Percentiles rank a stretch among this genome's conserved stretches.
These are phyloP conservation scores for Drosophila ambigua DNA, from an alignment of 1,140 invertebrate genomes.

Conservation along the genomic window DNA sequence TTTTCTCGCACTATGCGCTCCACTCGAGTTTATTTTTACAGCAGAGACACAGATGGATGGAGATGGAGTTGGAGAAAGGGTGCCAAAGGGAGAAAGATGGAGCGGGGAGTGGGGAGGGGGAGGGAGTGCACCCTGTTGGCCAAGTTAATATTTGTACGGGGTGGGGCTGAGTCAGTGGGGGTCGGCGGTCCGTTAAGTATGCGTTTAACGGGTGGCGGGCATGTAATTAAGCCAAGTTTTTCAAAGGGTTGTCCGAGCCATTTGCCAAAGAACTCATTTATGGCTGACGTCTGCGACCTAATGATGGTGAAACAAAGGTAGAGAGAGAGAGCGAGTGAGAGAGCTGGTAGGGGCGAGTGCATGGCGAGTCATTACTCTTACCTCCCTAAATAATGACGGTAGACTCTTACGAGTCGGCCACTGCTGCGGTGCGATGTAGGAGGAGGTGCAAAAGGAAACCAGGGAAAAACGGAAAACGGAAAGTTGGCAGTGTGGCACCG, in stretches of 20 bases:
- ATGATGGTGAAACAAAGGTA: conserved; percentile 17
- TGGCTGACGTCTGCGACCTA: conserved; percentile 29
- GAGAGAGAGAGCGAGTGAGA: not conserved
- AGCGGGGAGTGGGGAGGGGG: conserved; percentile 22
- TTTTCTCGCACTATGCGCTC: conserved; percentile 24
- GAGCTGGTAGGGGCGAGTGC: conserved; percentile 12
- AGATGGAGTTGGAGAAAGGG: not conserved
- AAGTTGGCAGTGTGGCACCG: conserved; percentile 26
- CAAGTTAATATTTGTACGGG: conserved; percentile 8
- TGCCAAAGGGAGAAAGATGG: not conserved
- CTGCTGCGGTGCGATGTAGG: not conserved
- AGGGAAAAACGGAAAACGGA: not conserved
- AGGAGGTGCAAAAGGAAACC: conserved; percentile 5
- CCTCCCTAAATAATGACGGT: conserved; percentile 9
- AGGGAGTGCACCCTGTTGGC: not conserved
- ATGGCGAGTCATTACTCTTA: conserved; percentile 42
- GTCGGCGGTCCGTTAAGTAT: conserved; percentile 19
- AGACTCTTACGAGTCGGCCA: not conserved
- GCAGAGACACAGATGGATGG: conserved; percentile 14
- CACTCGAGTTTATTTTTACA: conserved; percentile 64
- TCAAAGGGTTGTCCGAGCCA: conserved; percentile 60
- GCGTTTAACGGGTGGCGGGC: conserved; percentile 63
- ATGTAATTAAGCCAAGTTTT: conserved; percentile 75
- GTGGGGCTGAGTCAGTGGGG: conserved; percentile 6
- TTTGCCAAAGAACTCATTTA: conserved; percentile 9